Base-by-base conservation (phyloP, 2,888 invertebrate species). In the Drosophila falleni region DNA sequence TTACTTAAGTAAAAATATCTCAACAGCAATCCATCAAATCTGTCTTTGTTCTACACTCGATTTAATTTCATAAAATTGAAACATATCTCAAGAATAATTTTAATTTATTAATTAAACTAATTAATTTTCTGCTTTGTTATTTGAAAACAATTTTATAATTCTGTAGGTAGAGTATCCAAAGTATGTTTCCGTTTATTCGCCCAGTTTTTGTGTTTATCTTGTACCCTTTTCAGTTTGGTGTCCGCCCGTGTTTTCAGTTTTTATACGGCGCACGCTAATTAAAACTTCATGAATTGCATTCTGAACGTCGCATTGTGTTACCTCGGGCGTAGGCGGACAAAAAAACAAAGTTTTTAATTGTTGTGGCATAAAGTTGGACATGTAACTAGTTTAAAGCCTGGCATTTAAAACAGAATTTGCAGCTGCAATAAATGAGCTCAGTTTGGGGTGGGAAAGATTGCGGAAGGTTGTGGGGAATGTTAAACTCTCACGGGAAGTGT, bases 221-320 rank as follows among this genome's bases (percentile, higher is more conserved):
- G 49, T 10, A 26, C 66, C 31, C n/a, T 46, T 23, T 3, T 23
- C 15, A 31, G 23, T 44, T 54, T 41, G 41, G 33, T 55, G 59
- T 68, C 44, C 37, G 55, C 33, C 35, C 8, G 33, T 46, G 64
- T 67, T 78, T 67, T 44, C 42, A 8, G 16, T 51, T 58, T 66
- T 70, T 65, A 51, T 59, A 37, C 41, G 13, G 13, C 64, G 19
- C 42, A 46, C 62, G 70, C 78, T 78, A 78, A 83, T 78, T 84
- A 83, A 83, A 81, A 74, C 70, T 81, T 78, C 70, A 78, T 87
- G 73, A 84, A 56, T 74, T 81, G 76, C 73, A 71, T 35, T 74
- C 72, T 61, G 15, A 54, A 46, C 51, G 51, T 42, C 44, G 31
- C 62, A 62, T 46, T 55, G 29, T 31, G 15, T 23, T 49, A 35